phyloP scores from a whole-genome alignment of 2,797 vertebrate genomes.

The Clarias pachynema region DNA sequence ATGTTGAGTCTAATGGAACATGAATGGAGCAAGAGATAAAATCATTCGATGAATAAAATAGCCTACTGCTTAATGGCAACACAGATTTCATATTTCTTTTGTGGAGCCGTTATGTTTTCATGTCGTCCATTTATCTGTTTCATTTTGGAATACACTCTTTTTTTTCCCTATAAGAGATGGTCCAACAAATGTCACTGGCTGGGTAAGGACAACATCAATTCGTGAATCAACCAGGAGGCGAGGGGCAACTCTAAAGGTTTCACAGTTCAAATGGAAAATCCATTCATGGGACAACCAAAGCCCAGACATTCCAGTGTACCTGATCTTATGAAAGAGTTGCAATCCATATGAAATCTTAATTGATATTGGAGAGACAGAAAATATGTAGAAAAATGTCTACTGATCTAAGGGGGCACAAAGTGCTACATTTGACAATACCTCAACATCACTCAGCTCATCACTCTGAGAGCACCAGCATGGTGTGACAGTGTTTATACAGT shows the following conservation, averaged over 20 bases:
- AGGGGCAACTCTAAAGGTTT: too few species aligned
- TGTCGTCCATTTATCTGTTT: background rate
- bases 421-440: too few species aligned
- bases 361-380: background rate
- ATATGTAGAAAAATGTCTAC: background rate
- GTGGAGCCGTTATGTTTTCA: background rate
- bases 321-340: background rate
- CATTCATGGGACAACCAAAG: too few species aligned
- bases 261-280: too few species aligned
- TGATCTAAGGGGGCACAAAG: background rate
- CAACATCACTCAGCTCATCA: too few species aligned
- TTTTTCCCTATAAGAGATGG: too few species aligned
- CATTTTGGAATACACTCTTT: too few species aligned
- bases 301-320: too few species aligned
- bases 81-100: conserved; percentile 17
- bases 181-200: too few species aligned
- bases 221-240: too few species aligned
- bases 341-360: background rate
- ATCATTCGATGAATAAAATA: conserved; percentile 49
- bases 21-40: conserved; percentile 22
- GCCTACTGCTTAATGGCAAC: conserved; percentile 34
- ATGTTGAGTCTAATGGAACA: conserved; percentile 34
- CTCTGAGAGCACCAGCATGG: background rate
- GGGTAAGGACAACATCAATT: too few species aligned
- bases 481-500: too few species aligned